Conservation (phyloP, 2,797 vertebrate genomes). For the Labroides dimidiatus region DNA sequence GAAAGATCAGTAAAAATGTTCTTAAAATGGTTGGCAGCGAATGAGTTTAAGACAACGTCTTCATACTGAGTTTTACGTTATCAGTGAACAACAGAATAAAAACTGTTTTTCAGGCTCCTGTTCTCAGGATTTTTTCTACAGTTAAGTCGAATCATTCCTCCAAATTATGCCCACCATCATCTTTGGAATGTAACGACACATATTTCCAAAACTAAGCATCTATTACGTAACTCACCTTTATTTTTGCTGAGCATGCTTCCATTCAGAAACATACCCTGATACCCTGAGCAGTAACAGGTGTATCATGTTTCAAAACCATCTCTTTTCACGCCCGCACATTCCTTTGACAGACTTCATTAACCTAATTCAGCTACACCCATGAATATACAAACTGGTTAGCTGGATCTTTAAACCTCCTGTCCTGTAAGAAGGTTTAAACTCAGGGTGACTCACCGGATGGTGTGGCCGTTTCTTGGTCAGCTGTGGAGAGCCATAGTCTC, state of each 20-base stretch:
- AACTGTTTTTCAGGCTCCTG: not conserved
- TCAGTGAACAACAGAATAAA: no score
- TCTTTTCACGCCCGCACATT: not conserved
- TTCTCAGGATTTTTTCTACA: no score
- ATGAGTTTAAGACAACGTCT: no score
- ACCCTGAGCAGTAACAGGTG: slow-evolving; percentile 11
- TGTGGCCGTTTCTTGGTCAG: slow-evolving; percentile 87
- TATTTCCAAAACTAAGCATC: not conserved
- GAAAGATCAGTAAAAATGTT: no score
- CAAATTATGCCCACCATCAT: not conserved
- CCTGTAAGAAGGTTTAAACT: not conserved
- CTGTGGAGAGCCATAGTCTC: slow-evolving; percentile 92
- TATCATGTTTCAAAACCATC: slow-evolving; percentile 22
- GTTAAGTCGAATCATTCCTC: not conserved
- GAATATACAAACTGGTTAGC: slow-evolving; percentile 1
- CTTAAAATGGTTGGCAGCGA: no score
- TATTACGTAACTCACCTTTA: not conserved
- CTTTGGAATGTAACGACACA: not conserved
- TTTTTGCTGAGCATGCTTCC: not conserved
- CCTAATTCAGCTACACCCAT: slow-evolving; percentile 30
- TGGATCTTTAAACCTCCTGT: slow-evolving; percentile 17
- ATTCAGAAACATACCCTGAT: not conserved
- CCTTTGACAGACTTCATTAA: slow-evolving; percentile 3
- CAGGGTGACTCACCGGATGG: slow-evolving; percentile 84
- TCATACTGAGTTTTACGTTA: no score